Evolutionary conservation across 2,888 invertebrate genomes (phyloP).

Genomic region (Chrysolina americana): DNA sequence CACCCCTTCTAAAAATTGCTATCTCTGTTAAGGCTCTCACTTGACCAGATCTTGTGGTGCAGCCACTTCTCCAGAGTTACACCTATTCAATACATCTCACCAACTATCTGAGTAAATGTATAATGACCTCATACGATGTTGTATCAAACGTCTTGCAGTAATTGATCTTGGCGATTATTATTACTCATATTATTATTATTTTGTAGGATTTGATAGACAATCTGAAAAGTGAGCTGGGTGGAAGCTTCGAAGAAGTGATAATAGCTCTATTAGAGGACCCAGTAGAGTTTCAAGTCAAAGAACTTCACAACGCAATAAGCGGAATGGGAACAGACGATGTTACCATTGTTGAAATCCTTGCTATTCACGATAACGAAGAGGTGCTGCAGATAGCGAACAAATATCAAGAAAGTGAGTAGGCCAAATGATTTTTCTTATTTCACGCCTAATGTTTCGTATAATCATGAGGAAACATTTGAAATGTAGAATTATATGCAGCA

Average conservation of each 20-base stretch:
- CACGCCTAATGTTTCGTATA: too few species aligned
- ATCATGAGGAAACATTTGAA: too few species aligned
- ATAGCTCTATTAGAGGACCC: constrained; percentile 87
- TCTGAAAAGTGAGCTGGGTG: constrained; percentile 89
- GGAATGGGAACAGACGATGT: constrained; percentile 83
- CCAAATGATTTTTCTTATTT: neutral
- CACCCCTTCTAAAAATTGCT: too few species aligned
- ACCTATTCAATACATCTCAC: too few species aligned
- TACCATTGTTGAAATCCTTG: constrained; percentile 84
- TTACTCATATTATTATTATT: constrained; percentile 27
- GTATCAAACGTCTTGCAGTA: too few species aligned
- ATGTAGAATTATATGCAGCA: too few species aligned
- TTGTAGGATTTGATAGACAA: constrained; percentile 82
- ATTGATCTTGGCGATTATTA: too few species aligned
- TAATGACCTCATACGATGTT: too few species aligned
- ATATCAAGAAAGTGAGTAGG: constrained; percentile 69
- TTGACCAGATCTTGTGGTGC: too few species aligned
- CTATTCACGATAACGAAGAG: constrained; percentile 87
- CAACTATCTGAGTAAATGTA: too few species aligned
- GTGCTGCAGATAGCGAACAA: constrained; percentile 83
- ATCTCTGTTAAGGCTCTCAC: too few species aligned
- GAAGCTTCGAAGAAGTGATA: constrained; percentile 88
- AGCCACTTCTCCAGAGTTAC: too few species aligned
- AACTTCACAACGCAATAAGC: constrained; percentile 81
- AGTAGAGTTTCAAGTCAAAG: constrained; percentile 85